These are phyloP conservation scores for Acanthurus tractus DNA, from an alignment of 2,797 vertebrate genomes.

Conservation along the genomic window DNA sequence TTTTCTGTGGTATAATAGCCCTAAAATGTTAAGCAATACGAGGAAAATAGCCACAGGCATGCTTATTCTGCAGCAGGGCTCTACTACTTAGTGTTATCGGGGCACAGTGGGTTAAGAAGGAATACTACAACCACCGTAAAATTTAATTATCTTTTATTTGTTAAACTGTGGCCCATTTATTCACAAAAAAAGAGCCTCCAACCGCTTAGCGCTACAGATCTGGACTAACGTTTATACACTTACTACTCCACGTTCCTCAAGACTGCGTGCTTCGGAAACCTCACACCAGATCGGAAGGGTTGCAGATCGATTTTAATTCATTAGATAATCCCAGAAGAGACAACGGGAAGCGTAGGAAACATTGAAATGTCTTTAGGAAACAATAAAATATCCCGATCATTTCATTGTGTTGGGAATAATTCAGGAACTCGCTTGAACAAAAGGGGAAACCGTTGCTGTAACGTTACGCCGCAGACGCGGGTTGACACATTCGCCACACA, in stretches of 20 bases:
- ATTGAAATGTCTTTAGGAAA: constrained; percentile 60
- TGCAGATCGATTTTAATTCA: constrained; percentile 67
- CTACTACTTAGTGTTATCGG: constrained; percentile 39
- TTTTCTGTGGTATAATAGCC: neutral
- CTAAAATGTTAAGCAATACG: constrained; percentile 10
- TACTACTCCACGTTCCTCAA: constrained; percentile 85
- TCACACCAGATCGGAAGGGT: constrained; percentile 64
- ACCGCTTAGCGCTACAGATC: constrained; percentile 38
- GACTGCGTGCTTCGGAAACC: constrained; percentile 77
- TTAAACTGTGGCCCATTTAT: constrained; percentile 7
- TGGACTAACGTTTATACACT: constrained; percentile 78
- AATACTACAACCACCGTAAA: neutral
- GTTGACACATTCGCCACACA: constrained; percentile 82
- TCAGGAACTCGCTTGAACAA: constrained; percentile 87
- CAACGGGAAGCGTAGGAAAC: constrained; percentile 23
- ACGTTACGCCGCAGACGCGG: constrained; percentile 62
- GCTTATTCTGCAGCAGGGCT: constrained; percentile 42
- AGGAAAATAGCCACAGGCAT: constrained; percentile 25
- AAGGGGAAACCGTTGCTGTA: constrained; percentile 82
- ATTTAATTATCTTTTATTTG: neutral
- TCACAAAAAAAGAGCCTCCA: constrained; percentile 6
- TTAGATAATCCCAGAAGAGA: constrained; percentile 57
- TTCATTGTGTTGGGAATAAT: constrained; percentile 81
- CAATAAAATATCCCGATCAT: constrained; percentile 62
- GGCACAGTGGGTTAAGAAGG: constrained; percentile 13